Percentiles rank a stretch among this genome's conserved stretches.
These are phyloP conservation scores for Ictidomys tridecemlineatus DNA, from an alignment of 2,113 vertebrate genomes.

Conservation along the genomic window DNA sequence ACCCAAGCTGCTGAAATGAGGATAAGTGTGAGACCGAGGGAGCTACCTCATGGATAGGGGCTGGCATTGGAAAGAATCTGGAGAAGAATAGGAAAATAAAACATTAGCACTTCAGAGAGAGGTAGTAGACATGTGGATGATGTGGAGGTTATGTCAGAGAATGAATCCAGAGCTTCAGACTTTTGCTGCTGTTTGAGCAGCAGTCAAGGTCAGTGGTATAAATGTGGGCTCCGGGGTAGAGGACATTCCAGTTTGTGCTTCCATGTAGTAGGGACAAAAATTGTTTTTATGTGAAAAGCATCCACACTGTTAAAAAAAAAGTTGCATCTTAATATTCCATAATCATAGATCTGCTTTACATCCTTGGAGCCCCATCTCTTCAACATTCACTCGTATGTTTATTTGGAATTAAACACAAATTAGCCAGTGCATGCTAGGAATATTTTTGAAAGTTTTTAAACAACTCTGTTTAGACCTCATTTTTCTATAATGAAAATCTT, in stretches of 20 bases:
- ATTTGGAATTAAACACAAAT: constrained; percentile 62
- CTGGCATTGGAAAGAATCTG: not conserved
- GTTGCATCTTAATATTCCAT: constrained; percentile 29
- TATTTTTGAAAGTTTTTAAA: constrained; percentile 50
- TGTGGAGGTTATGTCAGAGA: not conserved
- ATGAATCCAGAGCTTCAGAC: not conserved
- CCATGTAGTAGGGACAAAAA: not conserved
- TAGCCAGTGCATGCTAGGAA: constrained; percentile 4
- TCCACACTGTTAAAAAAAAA: constrained; percentile 6
- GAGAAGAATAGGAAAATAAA: not conserved
- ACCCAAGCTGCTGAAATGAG: accelerated
- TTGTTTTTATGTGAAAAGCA: not conserved
- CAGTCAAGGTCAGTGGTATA: not conserved
- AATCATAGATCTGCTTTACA: not conserved
- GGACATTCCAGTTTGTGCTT: not conserved
- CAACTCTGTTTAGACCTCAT: constrained; percentile 13
- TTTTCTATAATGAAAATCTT: constrained; percentile 54
- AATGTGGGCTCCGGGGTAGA: accelerated
- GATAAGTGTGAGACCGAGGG: accelerated
- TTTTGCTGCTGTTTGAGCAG: not conserved
- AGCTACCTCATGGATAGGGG: not conserved
- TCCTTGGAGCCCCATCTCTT: not conserved
- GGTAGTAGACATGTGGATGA: not conserved
- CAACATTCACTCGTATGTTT: constrained; percentile 43
- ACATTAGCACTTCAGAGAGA: not conserved